Percentiles rank a stretch among this genome's conserved stretches.
These are phyloP conservation scores for Branchellion lobata DNA, from an alignment of 2,888 invertebrate genomes.

Conservation along the genomic window DNA sequence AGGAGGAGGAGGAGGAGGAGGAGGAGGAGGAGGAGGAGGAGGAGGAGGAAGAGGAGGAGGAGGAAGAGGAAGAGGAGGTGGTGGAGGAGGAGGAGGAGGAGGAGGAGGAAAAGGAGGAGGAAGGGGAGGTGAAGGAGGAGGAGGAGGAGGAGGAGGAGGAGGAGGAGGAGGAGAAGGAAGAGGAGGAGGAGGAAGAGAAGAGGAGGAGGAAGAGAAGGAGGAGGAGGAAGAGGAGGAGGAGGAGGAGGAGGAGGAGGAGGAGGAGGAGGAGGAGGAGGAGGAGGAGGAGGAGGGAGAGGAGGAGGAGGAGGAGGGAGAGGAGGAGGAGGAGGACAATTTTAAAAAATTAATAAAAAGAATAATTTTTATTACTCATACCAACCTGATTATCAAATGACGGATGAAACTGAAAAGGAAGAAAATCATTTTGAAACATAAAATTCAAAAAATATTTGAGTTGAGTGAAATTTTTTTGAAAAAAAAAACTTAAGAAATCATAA, in stretches of 20 bases:
- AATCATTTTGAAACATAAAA: no score
- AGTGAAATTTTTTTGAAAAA: no score
- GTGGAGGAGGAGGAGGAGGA: not conserved
- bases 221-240: not conserved
- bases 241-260: constrained; percentile 8
- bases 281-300: constrained; percentile 22
- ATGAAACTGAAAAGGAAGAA: no score
- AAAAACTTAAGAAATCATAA: no score
- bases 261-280: not conserved
- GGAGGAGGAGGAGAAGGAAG: not conserved
- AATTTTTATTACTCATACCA: no score
- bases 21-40: not conserved
- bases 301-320: constrained; percentile 6
- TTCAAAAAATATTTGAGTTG: no score
- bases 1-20: constrained; percentile 38
- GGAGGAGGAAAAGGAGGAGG: not conserved
- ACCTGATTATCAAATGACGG: no score
- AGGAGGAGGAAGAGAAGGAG: constrained; percentile 9
- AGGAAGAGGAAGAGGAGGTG: no score
- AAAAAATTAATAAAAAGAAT: no score
- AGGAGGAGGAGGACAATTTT: not conserved
- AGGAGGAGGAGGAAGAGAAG: not conserved
- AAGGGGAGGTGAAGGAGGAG: no score
- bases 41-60: constrained; percentile 34
- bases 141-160: constrained; percentile 1